Evolutionary conservation across 2,113 vertebrate species (phyloP), one percentile per base, ranked within the genome.

Genomic region (Columbina picui): DNA sequence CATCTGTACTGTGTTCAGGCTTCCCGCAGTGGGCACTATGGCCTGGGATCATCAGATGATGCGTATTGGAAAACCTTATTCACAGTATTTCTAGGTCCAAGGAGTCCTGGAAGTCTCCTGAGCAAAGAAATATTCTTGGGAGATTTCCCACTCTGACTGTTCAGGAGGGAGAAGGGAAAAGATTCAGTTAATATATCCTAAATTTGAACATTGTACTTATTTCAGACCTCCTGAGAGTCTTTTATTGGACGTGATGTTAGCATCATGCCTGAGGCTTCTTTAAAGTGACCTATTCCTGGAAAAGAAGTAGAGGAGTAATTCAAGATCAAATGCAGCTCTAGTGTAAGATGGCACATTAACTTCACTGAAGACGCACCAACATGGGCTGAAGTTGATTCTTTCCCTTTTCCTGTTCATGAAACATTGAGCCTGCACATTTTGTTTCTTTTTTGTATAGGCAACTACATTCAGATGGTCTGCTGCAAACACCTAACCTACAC

Each of bases 271-370:
- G 53, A 91, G 61, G 94, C 85, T 94, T 97, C 79, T 96, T 87
- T 88, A 91, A 96, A 96, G 81, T 95, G 94, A 96, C 91, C 90
- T 98, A 92, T 85, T 97, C 70, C 70, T 4, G 9, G 52, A 91
- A 75, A 65, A 45, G 81, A 84, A 90, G 47, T 82, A 92, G 76
- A 96, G 53, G 87, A 95, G 75, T 96, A 96, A 97, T 95, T 97
- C 61, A 64, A 86, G 77, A 83, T 12, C 85, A 97, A 96, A 79
- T 86, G 52, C 43, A 94, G 34, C 67, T 90, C 52, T 63, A 74
- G 49, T 94, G 41, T 87, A 78, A 92, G 93, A 93, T 36, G 79
- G 60, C 60, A 89, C 68, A 53, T 84, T 94, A 84, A 49, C 76
- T 82, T 95, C 39, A 49, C 23, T 55, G 30, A 53, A 81, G 73